Percentiles rank a stretch among this genome's conserved stretches.
Evolutionary conservation across 2,113 vertebrate species (phyloP).

Genomic region (Suricata suricatta): DNA sequence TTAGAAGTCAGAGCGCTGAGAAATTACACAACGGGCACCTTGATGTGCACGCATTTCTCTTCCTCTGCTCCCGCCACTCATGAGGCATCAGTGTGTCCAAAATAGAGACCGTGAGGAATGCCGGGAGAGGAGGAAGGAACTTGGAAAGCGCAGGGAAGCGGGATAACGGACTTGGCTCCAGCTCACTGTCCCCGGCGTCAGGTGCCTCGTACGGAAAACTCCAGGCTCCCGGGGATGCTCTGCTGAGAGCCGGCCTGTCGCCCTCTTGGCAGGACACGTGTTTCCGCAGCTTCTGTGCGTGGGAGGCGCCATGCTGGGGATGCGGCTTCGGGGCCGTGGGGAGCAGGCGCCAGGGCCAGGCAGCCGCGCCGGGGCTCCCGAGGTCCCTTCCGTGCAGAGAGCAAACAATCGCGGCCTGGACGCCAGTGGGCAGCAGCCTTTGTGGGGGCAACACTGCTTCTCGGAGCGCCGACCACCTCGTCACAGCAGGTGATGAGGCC

Average conservation of each 20-base stretch:
- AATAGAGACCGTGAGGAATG: fast-evolving
- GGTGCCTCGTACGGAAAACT: fast-evolving
- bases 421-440: background rate
- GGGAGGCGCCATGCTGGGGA: background rate
- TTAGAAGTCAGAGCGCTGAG: background rate
- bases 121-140: background rate
- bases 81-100: background rate
- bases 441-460: background rate
- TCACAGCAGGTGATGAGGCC: slow-evolving; percentile 4
- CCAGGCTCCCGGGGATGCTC: background rate
- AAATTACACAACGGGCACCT: background rate
- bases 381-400: background rate
- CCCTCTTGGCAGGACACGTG: fast-evolving
- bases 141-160: fast-evolving
- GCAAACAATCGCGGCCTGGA: background rate
- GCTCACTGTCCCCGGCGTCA: fast-evolving
- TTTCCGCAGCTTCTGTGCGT: background rate
- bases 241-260: fast-evolving
- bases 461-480: fast-evolving
- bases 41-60: background rate
- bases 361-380: background rate
- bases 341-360: fast-evolving
- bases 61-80: background rate
- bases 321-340: fast-evolving
- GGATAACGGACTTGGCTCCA: background rate